Conservation (phyloP, 2,113 vertebrate genomes). For the Pseudorectes ferrugineus region DNA sequence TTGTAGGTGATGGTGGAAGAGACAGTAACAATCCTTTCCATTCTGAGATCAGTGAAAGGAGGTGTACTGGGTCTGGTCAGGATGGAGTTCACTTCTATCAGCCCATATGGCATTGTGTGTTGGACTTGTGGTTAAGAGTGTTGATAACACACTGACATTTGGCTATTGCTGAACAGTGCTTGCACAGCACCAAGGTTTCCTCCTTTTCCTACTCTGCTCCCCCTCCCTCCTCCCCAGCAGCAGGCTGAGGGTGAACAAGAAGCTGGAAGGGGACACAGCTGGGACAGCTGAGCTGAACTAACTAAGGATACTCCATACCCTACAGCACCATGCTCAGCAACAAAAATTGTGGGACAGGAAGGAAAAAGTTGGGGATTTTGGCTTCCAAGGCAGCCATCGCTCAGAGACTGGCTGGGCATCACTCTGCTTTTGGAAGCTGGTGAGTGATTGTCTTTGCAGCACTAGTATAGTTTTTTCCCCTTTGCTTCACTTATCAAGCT, state of each 20-base stretch:
- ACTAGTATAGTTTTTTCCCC: neutral
- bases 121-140: neutral
- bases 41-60: neutral
- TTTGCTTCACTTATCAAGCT: neutral
- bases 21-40: neutral
- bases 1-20: neutral
- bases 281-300: neutral
- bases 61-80: neutral
- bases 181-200: neutral
- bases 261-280: neutral
- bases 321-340: neutral
- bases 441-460: neutral
- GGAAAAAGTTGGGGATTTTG: neutral
- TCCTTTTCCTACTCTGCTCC: neutral
- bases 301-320: neutral
- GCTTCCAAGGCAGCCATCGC: neutral
- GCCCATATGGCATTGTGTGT: rapidly evolving
- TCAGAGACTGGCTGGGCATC: neutral
- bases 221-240: rapidly evolving
- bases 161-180: neutral
- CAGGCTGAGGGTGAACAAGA: neutral
- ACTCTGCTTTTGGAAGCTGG: neutral
- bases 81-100: neutral
- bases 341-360: neutral
- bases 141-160: neutral